Base-by-base conservation (phyloP, 2,113 vertebrate species). In the Lampris megalopsis region DNA sequence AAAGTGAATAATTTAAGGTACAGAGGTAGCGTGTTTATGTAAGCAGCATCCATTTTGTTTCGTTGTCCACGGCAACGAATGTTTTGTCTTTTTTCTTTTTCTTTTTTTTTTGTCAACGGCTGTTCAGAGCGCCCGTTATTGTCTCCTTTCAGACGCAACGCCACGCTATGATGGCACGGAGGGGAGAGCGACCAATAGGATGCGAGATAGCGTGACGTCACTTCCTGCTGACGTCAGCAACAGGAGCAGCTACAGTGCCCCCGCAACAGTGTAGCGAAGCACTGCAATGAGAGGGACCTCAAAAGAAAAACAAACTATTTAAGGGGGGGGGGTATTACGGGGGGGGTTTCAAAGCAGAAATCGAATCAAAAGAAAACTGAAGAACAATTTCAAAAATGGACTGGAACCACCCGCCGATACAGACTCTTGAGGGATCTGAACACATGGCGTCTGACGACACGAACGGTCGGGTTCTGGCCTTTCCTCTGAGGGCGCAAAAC, bases 101-200 rank as follows among this genome's bases (percentile, higher is more conserved):
- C 84, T 45, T 85, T 82, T 66, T 63, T 36, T 85, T 45, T 85
- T 82, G 49, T 82, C 75, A 88, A 59, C 3, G 35, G 70, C 63
- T 85, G 79, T 80, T 90, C 69, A 89, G 90, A 61, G 70, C 50
- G 49, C 47, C 73, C 73, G 53, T 81, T 91, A 83, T 91, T 84
- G 82, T 94, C 86, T 91, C 78, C 84, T 94, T 94, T 78, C 91
- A 95, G 94, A 83, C 88, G 88, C 87, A 92, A 90, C 63, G 73
- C 64, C 75, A 52, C 73, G 80, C 87, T 91, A 75, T 92, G 86
- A 89, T 78, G 83, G 77, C 88, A 82, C 43, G 81, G 87, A 90
- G 90, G 90, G 84, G 86, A 93, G 83, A 87, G 88, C 54, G 85
- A 89, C 91, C 87, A 91, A 90, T 88, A 87, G 91, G 89, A 89